A percentile compares a stretch with the other conserved stretches of the same genome.
These are phyloP conservation scores for Eilema depressum DNA, from an alignment of 2,888 invertebrate species.

Conservation along the genomic window DNA sequence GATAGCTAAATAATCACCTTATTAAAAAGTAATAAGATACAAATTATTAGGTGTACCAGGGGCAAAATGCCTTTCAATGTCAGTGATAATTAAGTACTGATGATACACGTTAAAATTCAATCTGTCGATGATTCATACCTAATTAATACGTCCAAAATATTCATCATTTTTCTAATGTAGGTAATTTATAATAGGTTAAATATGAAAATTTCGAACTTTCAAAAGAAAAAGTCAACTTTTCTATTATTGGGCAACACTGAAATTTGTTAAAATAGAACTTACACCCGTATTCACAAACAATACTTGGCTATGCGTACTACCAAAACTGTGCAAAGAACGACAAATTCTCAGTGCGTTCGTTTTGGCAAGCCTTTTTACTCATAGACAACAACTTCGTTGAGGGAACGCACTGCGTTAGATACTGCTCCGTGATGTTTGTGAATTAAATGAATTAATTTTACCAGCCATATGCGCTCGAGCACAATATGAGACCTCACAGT, in stretches of 20 bases:
- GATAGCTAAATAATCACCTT: not conserved
- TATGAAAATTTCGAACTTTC: not conserved
- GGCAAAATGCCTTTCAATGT: not conserved
- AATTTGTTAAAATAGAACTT: conserved; percentile 19
- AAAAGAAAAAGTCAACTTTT: conserved; percentile 6
- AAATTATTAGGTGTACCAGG: not conserved
- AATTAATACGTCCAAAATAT: not conserved
- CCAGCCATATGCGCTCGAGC: too few species aligned
- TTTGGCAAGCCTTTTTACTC: too few species aligned
- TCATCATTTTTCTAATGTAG: not conserved
- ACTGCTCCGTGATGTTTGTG: too few species aligned
- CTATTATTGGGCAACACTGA: not conserved
- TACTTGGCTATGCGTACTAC: too few species aligned
- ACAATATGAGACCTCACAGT: too few species aligned
- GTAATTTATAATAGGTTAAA: not conserved
- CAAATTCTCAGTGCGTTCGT: too few species aligned
- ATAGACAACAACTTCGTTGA: too few species aligned
- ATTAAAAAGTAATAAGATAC: not conserved
- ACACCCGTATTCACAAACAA: too few species aligned
- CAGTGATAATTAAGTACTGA: not conserved
- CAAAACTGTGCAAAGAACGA: too few species aligned
- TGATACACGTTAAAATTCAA: not conserved
- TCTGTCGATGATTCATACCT: conserved; percentile 3
- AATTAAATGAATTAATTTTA: too few species aligned
- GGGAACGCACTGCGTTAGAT: too few species aligned